Evolutionary conservation across 1,140 invertebrate species (phyloP).

Genomic region (Mamestra configurata): DNA sequence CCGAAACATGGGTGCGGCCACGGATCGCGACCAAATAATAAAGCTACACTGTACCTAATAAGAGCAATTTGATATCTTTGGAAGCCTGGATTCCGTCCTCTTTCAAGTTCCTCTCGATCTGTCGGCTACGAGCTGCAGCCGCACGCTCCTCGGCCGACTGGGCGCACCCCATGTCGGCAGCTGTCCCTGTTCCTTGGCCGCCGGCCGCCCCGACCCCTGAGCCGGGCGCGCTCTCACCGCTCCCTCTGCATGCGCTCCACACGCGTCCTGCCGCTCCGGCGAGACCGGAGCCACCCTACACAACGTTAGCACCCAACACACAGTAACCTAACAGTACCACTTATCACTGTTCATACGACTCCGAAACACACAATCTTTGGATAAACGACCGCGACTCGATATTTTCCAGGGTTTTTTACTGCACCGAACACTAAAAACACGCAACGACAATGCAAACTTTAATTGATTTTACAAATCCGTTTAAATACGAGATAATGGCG

Average conservation of each 20-base stretch:
- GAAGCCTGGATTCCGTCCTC: slow-evolving; percentile 99
- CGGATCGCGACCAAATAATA: slow-evolving; percentile 52
- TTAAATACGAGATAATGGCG: slow-evolving; percentile 85
- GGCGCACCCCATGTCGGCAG: slow-evolving; percentile 97
- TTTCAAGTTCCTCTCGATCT: slow-evolving; percentile 99
- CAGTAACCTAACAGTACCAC: slow-evolving; percentile 84
- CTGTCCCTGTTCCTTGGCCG: slow-evolving; percentile 75
- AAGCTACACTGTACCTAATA: slow-evolving; percentile 93
- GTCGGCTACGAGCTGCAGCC: slow-evolving; percentile 97
- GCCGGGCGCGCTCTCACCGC: slow-evolving; percentile 86
- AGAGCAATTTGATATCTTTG: slow-evolving; percentile 99
- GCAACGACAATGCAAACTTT: slow-evolving; percentile 80
- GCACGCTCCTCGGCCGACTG: slow-evolving; percentile 99
- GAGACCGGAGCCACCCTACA: slow-evolving; percentile 83
- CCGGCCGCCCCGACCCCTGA: slow-evolving; percentile 83
- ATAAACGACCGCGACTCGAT: slow-evolving; percentile 60
- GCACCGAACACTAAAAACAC: slow-evolving; percentile 74
- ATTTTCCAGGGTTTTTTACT: slow-evolving; percentile 68
- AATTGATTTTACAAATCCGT: slow-evolving; percentile 85
- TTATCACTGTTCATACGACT: slow-evolving; percentile 71
- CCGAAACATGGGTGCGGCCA: slow-evolving; percentile 78
- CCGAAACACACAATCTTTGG: slow-evolving; percentile 56
- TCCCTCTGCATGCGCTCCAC: slow-evolving; percentile 85
- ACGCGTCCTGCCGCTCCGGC: slow-evolving; percentile 82
- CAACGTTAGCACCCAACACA: slow-evolving; percentile 83